A percentile compares a stretch with the other conserved stretches of the same genome.
Evolutionary conservation across 2,888 invertebrate species (phyloP).

Genomic region (Saturnia japonica): DNA sequence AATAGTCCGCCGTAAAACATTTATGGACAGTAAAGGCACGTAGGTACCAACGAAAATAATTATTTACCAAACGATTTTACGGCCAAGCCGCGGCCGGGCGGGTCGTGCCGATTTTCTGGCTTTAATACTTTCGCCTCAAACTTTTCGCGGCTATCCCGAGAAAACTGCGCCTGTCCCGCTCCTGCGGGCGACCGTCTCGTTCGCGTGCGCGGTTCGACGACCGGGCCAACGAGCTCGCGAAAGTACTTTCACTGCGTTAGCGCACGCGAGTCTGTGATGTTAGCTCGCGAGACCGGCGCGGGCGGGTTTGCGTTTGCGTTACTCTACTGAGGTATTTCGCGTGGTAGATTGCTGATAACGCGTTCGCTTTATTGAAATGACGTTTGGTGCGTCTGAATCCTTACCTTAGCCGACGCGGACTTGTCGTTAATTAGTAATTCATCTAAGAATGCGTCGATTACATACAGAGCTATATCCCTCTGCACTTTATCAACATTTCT

Average conservation of each 20-base stretch:
- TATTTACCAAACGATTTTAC: slow-evolving; percentile 41
- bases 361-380: slow-evolving; percentile 56
- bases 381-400: slow-evolving; percentile 38
- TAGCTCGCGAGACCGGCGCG: slow-evolving; percentile 48
- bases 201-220: slow-evolving; percentile 68
- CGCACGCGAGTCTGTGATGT: slow-evolving; percentile 68
- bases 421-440: slow-evolving; percentile 60
- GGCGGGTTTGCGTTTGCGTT: slow-evolving; percentile 61
- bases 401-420: slow-evolving; percentile 31
- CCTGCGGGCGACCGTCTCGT: slow-evolving; percentile 45
- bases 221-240: slow-evolving; percentile 79
- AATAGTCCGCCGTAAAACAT: slow-evolving; percentile 56
- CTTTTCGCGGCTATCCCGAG: slow-evolving; percentile 73
- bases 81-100: slow-evolving; percentile 28
- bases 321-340: slow-evolving; percentile 44
- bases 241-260: slow-evolving; percentile 80
- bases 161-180: slow-evolving; percentile 60
- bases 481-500: slow-evolving; percentile 8
- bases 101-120: slow-evolving; percentile 68
- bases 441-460: slow-evolving; percentile 62
- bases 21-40: slow-evolving; percentile 65
- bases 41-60: slow-evolving; percentile 42
- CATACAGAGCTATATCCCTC: not conserved
- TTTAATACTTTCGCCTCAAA: slow-evolving; percentile 64
- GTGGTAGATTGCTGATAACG: slow-evolving; percentile 51